Base-by-base conservation (phyloP, 1,140 invertebrate species). In the Heliconius hewitsoni region DNA sequence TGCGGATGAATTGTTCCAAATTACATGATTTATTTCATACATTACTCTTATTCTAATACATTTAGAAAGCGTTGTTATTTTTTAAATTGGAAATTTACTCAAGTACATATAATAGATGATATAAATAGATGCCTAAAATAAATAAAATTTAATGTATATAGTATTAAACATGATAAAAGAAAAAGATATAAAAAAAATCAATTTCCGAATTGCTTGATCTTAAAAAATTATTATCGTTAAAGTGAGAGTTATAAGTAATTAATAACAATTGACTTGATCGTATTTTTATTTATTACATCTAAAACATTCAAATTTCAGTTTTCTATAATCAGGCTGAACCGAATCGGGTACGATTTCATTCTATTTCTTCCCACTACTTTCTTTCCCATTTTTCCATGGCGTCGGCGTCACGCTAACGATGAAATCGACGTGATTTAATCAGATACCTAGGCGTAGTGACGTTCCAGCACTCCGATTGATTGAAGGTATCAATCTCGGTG, bases 351-450 rank as follows among this genome's bases (percentile, higher is more conserved):
- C 60, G 27, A 30, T 66, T 66, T 16, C 23, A 19, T 60, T 66
- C 9, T 66, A 66, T 66, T n/a, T 30, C 60, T 66, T n/a, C 60
- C 27, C 30, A 11, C 27, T 30, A 57, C 23, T 66, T n/a, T 13
- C n/a, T 66, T 16, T 16, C n/a, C 60, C 27, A 66, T 30, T 66
- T 27, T 16, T 30, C 27, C 6, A 66, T 30, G 60, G 60, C 30
- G 60, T 16, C 9, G 11, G 60, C 23, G 60, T 66, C 60, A 30
- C 81, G 83, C 60, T 74, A 73, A 80, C 87, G 91, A 89, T 87
- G 86, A 90, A 90, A 89, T 89, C 91, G 89, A 93, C 90, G 89
- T 91, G 93, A 93, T 93, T 89, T 90, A 93, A 94, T 94, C 93
- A 94, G 88, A 88, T 88, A 86, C 85, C 85, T 84, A 89, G 79